phyloP scores from a whole-genome alignment of 1,140 invertebrate genomes.

The Hormaphis cornu region DNA sequence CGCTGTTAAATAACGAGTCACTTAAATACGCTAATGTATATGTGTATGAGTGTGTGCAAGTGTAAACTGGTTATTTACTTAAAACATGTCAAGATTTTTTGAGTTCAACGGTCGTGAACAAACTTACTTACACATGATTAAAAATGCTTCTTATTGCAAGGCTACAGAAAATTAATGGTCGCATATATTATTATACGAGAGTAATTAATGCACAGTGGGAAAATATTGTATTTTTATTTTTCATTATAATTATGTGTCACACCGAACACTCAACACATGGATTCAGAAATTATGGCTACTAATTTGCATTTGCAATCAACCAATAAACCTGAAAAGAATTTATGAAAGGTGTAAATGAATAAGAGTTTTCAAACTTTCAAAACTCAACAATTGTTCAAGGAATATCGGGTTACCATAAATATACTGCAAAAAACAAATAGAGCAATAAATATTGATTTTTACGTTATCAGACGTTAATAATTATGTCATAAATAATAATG shows the following conservation, averaged over 20 bases:
- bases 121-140: conserved; percentile 6
- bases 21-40: not conserved
- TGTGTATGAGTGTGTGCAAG: not conserved
- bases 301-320: conserved; percentile 10
- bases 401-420: not conserved
- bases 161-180: conserved; percentile 25
- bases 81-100: conserved; percentile 26
- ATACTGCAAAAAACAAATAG: not conserved
- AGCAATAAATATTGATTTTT: not conserved
- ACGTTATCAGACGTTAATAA: not conserved
- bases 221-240: conserved; percentile 29
- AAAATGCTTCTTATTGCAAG: conserved; percentile 10
- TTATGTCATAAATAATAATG: too few species aligned
- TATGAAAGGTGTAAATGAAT: conserved; percentile 11
- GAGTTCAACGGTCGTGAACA: conserved; percentile 24
- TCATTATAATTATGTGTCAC: conserved; percentile 25
- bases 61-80: conserved; percentile 29
- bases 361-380: not conserved
- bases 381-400: not conserved
- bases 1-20: conserved; percentile 19
- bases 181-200: conserved; percentile 18
- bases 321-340: conserved; percentile 17
- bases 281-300: conserved; percentile 24
- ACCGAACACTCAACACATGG: not conserved
- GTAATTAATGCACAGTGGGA: conserved; percentile 18